Evolutionary conservation across 2,113 vertebrate species (phyloP).

Genomic region (Hyperoodon ampullatus): DNA sequence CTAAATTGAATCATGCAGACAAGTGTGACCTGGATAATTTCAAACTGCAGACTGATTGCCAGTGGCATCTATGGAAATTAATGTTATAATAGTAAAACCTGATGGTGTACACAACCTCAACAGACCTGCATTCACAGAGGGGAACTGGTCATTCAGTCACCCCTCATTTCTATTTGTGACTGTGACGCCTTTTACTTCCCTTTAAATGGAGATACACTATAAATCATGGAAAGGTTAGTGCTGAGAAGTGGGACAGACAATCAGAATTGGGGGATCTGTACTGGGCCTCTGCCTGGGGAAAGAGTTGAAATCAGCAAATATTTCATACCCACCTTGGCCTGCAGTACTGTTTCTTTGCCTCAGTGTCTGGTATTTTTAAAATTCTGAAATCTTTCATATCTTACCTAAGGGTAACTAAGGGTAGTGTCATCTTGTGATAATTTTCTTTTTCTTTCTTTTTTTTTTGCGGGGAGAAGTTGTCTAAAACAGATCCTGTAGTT

Average conservation of each 20-base stretch:
- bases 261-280: background rate
- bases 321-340: too few relatives aligned
- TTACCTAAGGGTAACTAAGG: background rate
- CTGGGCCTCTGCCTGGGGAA: background rate
- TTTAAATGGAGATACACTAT: background rate
- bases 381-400: background rate
- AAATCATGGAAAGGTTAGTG: rapidly evolving
- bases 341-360: too few relatives aligned
- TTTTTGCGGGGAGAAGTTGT: background rate
- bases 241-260: background rate
- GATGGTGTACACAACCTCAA: rapidly evolving
- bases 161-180: background rate
- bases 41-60: background rate
- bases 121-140: too few relatives aligned
- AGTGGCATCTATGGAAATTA: background rate
- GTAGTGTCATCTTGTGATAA: background rate
- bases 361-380: background rate
- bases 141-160: rapidly evolving
- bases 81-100: background rate
- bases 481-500: background rate
- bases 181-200: background rate
- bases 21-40: background rate
- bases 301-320: background rate
- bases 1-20: background rate
- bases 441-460: background rate